Evolutionary conservation across 2,113 vertebrate species (phyloP).

Genomic region (Pavo muticus): DNA sequence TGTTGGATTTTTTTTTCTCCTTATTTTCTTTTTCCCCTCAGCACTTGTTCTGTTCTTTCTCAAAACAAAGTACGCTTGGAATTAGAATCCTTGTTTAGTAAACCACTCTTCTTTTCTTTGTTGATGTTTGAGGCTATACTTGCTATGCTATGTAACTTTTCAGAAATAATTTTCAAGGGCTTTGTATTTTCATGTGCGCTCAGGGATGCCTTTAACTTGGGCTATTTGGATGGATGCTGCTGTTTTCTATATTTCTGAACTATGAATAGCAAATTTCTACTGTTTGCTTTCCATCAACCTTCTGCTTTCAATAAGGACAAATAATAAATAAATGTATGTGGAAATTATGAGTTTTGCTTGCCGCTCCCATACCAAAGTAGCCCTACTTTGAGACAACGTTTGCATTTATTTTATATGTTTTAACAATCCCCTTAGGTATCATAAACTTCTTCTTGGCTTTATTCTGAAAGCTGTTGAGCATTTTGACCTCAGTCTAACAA

Average conservation of each 20-base stretch:
- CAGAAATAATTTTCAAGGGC: neutral
- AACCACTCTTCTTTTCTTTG: conserved; percentile 1
- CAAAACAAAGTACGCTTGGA: conserved; percentile 13
- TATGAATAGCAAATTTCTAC: neutral
- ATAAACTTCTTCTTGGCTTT: neutral
- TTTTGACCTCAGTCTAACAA: neutral
- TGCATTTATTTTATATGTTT: neutral
- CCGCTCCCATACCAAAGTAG: neutral
- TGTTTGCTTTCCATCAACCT: neutral
- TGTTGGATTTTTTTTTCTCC: neutral
- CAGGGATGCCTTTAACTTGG: neutral
- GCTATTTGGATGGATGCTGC: neutral
- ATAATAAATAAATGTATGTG: neutral
- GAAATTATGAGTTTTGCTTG: neutral
- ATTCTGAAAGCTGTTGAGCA: neutral
- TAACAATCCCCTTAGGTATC: neutral
- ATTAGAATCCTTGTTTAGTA: conserved; percentile 29
- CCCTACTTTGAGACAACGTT: neutral
- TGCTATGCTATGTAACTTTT: neutral
- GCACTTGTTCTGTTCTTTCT: conserved; percentile 6
- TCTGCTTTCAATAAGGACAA: neutral
- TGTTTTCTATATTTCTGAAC: neutral
- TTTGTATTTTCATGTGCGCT: neutral
- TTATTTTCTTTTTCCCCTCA: conserved; percentile 26
- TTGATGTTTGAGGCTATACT: conserved; percentile 6